Base-by-base conservation (phyloP, 1,140 invertebrate species). In the Drosophila simulans region DNA sequence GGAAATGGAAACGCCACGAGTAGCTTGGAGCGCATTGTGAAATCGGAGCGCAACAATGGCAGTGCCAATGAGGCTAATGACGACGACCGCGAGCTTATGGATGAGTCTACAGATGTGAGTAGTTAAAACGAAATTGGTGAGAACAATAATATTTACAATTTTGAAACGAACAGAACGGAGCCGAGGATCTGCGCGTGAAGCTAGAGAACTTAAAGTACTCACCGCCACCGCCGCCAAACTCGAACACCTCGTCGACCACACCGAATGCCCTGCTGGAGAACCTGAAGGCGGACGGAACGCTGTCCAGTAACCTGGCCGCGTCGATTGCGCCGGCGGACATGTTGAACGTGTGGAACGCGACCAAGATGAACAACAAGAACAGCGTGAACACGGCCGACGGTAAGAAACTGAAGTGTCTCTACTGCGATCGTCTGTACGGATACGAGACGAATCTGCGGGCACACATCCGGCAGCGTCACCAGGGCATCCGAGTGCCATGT, bases 361-460 rank as follows among this genome's bases (percentile, higher is more conserved):
- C 91, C 51, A 92, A 92, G 59, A 80, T 92, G 80, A 92, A 92
- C 71, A 92, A 92, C 68, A 92, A 92, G 82, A 92, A 92, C 56
- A 92, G 91, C 53, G 92, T 92, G 7, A 92, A 92, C 48, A 92
- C 92, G 11, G 91, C 92, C n/a, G 92, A 92, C 54, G 92, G 92
- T 77, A 97, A 97, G 93, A 97, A 97, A 93, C 93, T 98, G 66
- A 97, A 97, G 93, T 98, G 97, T 93, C 96, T 97, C 83, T 97
- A 96, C 92, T 98, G 97, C 93, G 97, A 98, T 92, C 94, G 97
- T 82, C 93, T 97, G n/a, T 98, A 98, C 92, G 97, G 97, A 40
- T 98, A 98, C 92, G 97, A 98, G 94, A 98, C 97, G 90, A 98
- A 98, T 92, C 93, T 98, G 83, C 95, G 97, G 43, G 97, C 97